Conservation (phyloP, 1,140 invertebrate species). For the Sesamia nonagrioides region DNA sequence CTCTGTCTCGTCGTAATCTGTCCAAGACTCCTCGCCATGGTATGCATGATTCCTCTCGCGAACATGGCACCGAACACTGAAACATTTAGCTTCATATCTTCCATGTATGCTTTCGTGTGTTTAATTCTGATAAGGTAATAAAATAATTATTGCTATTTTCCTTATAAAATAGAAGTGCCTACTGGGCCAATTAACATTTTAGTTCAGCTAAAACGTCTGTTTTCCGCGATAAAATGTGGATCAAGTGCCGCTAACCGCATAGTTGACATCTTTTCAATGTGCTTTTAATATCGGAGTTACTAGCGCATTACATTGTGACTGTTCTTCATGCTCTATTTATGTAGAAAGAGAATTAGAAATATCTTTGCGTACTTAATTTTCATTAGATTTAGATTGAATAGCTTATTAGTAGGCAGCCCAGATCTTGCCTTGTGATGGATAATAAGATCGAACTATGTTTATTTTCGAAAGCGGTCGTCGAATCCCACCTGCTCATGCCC, state of each 20-base stretch:
- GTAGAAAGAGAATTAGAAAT: slow-evolving; percentile 9
- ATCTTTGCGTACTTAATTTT: background rate
- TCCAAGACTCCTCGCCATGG: slow-evolving; percentile 64
- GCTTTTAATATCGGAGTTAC: slow-evolving; percentile 1
- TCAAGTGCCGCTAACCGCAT: background rate
- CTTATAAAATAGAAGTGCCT: slow-evolving; percentile 4
- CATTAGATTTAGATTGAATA: background rate
- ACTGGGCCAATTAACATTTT: background rate
- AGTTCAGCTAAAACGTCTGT: background rate
- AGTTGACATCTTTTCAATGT: slow-evolving; percentile 15
- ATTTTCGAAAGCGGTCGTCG: too few species aligned
- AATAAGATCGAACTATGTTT: too few species aligned
- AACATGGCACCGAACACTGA: slow-evolving; percentile 70
- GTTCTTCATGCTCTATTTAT: slow-evolving; percentile 17
- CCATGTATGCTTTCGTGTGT: slow-evolving; percentile 61
- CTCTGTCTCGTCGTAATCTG: slow-evolving; percentile 64
- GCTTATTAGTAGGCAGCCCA: too few species aligned
- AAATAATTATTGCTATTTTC: slow-evolving; percentile 37
- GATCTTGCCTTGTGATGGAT: too few species aligned
- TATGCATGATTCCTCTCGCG: slow-evolving; percentile 67
- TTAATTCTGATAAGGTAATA: slow-evolving; percentile 69
- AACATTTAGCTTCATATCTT: slow-evolving; percentile 70
- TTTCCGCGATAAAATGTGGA: background rate
- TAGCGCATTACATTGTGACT: background rate
- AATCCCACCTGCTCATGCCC: too few species aligned